A percentile compares a stretch with the other conserved stretches of the same genome.
Conservation (phyloP, 2,797 vertebrate species). For the Thaleichthys pacificus region DNA sequence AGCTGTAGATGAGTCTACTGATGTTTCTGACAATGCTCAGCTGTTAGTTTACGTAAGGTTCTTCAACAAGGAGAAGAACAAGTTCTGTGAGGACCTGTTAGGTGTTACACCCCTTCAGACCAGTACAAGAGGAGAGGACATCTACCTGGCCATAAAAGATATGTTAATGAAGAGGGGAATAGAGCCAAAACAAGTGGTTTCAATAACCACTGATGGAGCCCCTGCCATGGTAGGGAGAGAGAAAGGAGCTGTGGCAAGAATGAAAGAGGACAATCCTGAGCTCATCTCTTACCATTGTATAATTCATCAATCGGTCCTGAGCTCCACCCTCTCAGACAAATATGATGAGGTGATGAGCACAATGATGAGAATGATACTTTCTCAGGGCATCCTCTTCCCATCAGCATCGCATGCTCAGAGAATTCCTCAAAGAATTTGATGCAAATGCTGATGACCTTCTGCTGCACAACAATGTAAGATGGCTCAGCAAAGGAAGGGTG, state of each 20-base stretch:
- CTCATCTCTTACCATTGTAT: slow-evolving; percentile 14
- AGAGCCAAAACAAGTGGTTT: slow-evolving; percentile 11
- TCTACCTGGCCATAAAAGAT: slow-evolving; percentile 3
- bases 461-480: slow-evolving; percentile 12
- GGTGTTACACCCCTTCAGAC: slow-evolving; percentile 14
- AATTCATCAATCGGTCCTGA: slow-evolving; percentile 10
- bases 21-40: slow-evolving; percentile 31
- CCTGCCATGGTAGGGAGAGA: slow-evolving; percentile 11
- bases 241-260: slow-evolving; percentile 10
- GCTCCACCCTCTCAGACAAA: background rate
- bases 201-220: slow-evolving; percentile 15
- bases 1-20: slow-evolving; percentile 33
- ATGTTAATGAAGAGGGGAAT: slow-evolving; percentile 18
- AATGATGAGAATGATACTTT: slow-evolving; percentile 22
- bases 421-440: slow-evolving; percentile 16
- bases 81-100: slow-evolving; percentile 18
- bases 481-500: slow-evolving; percentile 15
- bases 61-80: slow-evolving; percentile 19
- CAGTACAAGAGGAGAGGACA: slow-evolving; percentile 4
- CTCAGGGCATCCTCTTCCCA: slow-evolving; percentile 15
- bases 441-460: slow-evolving; percentile 6
- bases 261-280: slow-evolving; percentile 12
- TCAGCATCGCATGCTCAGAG: slow-evolving; percentile 20
- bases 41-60: slow-evolving; percentile 27
- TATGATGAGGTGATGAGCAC: slow-evolving; percentile 18